Evolutionary conservation across 2,113 vertebrate species (phyloP).

Genomic region (Arvicanthis niloticus): DNA sequence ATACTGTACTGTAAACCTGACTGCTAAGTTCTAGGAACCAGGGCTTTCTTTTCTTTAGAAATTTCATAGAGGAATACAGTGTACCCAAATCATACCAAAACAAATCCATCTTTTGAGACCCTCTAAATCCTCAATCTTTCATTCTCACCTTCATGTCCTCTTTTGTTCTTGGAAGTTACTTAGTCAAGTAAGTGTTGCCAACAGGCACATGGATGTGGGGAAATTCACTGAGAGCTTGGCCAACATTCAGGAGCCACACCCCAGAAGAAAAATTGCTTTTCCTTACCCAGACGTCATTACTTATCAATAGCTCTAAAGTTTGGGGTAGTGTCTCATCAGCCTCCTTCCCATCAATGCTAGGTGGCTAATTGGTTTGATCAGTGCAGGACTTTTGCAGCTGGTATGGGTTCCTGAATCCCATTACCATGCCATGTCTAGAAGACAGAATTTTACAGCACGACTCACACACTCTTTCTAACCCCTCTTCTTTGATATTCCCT

Average conservation of each 20-base stretch:
- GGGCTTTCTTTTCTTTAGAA: not conserved
- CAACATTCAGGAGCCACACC: not conserved
- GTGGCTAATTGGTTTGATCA: not conserved
- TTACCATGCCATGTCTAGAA: not conserved
- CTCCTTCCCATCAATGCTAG: not conserved
- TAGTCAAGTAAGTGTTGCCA: not conserved
- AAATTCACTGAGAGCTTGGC: not conserved
- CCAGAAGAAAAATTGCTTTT: not conserved
- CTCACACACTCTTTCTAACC: not conserved
- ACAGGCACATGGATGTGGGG: not conserved
- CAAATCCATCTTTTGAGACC: not conserved
- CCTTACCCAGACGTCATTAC: not conserved
- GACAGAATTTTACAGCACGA: not conserved
- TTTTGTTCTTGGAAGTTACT: not conserved
- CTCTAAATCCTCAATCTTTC: not conserved
- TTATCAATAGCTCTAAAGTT: not conserved
- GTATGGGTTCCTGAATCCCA: not conserved
- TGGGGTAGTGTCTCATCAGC: not conserved
- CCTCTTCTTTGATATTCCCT: not conserved
- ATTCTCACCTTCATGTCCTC: not conserved
- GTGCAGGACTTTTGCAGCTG: not conserved
- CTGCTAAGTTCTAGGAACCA: not conserved
- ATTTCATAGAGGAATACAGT: not conserved
- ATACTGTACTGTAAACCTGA: not conserved
- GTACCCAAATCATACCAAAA: not conserved